Percentiles rank a stretch among this genome's conserved stretches.
Conservation (phyloP, 2,888 invertebrate species). For the Strigamia maritima region DNA sequence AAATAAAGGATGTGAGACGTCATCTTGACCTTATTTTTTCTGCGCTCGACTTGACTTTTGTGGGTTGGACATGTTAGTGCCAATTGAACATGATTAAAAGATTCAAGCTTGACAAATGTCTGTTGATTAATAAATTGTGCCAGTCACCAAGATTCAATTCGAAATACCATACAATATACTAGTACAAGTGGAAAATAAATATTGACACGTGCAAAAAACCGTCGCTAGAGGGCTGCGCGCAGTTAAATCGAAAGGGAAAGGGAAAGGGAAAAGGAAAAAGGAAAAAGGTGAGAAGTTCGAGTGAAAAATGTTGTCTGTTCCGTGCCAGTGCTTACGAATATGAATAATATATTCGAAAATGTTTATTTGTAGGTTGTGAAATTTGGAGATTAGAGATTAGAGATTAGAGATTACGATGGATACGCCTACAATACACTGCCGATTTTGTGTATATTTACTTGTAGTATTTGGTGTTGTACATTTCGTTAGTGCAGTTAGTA, state of each 20-base stretch:
- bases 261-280: too few relatives aligned
- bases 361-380: background rate
- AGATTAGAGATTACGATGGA: constrained; percentile 11
- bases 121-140: background rate
- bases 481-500: constrained; percentile 20
- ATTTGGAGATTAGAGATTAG: too few relatives aligned
- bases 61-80: background rate
- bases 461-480: background rate
- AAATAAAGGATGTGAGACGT: constrained; percentile 1
- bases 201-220: too few relatives aligned
- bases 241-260: too few relatives aligned
- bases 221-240: too few relatives aligned
- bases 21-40: constrained; percentile 12
- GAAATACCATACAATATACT: too few relatives aligned
- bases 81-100: background rate
- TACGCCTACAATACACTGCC: background rate
- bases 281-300: too few relatives aligned
- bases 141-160: background rate
- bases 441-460: constrained; percentile 11
- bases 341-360: too few relatives aligned
- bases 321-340: too few relatives aligned
- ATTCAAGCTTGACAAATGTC: background rate
- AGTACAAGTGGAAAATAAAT: too few relatives aligned
- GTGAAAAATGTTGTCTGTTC: too few relatives aligned
- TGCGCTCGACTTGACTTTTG: background rate